A percentile compares a stretch with the other conserved stretches of the same genome.
These are phyloP conservation scores for Agonopterix alstromeriana DNA, from an alignment of 2,888 invertebrate species.

Conservation along the genomic window DNA sequence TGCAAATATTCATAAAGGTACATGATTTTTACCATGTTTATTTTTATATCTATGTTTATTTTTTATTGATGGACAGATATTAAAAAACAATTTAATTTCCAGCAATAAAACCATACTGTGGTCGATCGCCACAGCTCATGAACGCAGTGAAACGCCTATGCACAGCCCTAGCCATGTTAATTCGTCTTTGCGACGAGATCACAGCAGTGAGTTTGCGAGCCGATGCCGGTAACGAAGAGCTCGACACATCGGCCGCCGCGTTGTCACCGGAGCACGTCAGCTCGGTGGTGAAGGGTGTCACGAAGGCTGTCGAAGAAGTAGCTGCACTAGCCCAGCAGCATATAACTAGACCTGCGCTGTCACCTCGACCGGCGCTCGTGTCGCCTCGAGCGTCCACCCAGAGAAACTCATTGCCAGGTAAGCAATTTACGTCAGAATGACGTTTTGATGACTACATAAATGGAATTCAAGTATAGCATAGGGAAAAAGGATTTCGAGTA, in stretches of 20 bases:
- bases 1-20: conserved; percentile 88
- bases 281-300: conserved; percentile 57
- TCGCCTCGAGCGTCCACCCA: conserved; percentile 68
- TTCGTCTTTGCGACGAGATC: conserved; percentile 93
- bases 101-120: conserved; percentile 73
- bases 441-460: too few relatives aligned
- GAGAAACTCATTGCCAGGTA: conserved; percentile 70
- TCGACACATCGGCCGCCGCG: conserved; percentile 50
- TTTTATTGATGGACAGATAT: neutral
- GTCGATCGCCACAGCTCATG: conserved; percentile 80
- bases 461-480: too few relatives aligned
- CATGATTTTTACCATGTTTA: neutral
- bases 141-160: conserved; percentile 92
- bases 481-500: too few relatives aligned
- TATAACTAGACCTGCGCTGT: conserved; percentile 78
- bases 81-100: conserved; percentile 21
- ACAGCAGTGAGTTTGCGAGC: conserved; percentile 84
- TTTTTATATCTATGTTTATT: too few relatives aligned
- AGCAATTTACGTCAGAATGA: neutral
- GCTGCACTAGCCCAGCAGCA: conserved; percentile 90
- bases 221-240: conserved; percentile 54
- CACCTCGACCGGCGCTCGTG: conserved; percentile 61
- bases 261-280: conserved; percentile 60
- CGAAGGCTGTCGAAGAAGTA: conserved; percentile 60
- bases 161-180: conserved; percentile 89